These are phyloP conservation scores for Ophioninae sp. DNA, from an alignment of 2,888 invertebrate species.

Conservation along the genomic window DNA sequence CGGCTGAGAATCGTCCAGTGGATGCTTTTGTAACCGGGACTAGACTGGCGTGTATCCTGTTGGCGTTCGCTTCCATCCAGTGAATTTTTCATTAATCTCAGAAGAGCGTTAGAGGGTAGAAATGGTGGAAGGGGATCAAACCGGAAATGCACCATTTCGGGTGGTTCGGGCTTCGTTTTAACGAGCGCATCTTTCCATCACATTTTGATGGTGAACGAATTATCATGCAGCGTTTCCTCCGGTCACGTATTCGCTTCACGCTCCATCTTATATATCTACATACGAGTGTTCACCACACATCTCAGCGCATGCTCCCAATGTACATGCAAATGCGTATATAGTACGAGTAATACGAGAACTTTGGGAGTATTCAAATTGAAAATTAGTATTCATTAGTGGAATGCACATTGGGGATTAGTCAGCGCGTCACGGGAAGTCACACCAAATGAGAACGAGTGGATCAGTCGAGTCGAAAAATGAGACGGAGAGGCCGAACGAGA, in stretches of 20 bases:
- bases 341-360: slow-evolving; percentile 28
- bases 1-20: not conserved
- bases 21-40: not conserved
- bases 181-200: not conserved
- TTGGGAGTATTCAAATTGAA: slow-evolving; percentile 59
- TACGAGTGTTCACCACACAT: slow-evolving; percentile 2
- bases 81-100: not conserved
- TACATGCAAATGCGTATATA: slow-evolving; percentile 15
- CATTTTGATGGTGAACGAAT: slow-evolving; percentile 7
- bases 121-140: not conserved
- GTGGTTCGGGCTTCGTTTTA: not conserved
- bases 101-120: not conserved
- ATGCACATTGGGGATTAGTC: slow-evolving; percentile 39
- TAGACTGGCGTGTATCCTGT: not conserved
- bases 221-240: slow-evolving; percentile 2
- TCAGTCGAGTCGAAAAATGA: slow-evolving; percentile 38
- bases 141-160: slow-evolving; percentile 1
- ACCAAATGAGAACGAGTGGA: slow-evolving; percentile 57
- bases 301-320: not conserved
- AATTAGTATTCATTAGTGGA: slow-evolving; percentile 63
- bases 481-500: not conserved
- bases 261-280: not conserved
- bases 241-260: not conserved
- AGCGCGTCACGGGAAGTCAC: slow-evolving; percentile 47
- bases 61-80: not conserved